A percentile compares a stretch with the other conserved stretches of the same genome.
These are phyloP conservation scores for Pectinophora gossypiella DNA, from an alignment of 1,140 invertebrate genomes.

Conservation along the genomic window DNA sequence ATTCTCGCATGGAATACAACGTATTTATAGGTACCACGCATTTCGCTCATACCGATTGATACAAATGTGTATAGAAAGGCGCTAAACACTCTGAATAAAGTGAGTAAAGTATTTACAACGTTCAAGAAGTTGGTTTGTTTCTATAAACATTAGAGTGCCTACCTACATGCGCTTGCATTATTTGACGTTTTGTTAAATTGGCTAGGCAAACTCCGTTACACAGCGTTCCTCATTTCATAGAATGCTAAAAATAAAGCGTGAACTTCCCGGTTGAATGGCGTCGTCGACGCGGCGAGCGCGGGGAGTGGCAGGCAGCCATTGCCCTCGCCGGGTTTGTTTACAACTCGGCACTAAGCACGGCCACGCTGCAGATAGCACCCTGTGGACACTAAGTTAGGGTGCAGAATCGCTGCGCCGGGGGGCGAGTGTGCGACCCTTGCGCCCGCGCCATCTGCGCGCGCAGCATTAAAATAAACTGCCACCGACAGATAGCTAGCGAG, in stretches of 20 bases:
- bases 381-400: slow-evolving; percentile 37
- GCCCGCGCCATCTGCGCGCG: slow-evolving; percentile 63
- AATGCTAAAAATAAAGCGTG: slow-evolving; percentile 70
- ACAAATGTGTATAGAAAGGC: no score
- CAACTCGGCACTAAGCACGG: slow-evolving; percentile 40
- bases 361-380: slow-evolving; percentile 40
- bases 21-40: no score
- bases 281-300: slow-evolving; percentile 54
- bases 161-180: no score
- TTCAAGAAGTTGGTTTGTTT: no score
- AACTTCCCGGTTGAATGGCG: slow-evolving; percentile 74
- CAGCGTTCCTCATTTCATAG: slow-evolving; percentile 38
- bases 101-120: no score
- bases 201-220: slow-evolving; percentile 32
- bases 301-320: slow-evolving; percentile 65
- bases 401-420: slow-evolving; percentile 27
- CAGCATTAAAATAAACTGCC: slow-evolving; percentile 66
- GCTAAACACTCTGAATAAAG: no score
- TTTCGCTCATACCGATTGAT: no score
- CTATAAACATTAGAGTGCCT: no score
- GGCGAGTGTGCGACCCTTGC: slow-evolving; percentile 35
- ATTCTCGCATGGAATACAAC: no score
- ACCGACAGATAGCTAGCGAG: slow-evolving; percentile 50
- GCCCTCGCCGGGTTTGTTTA: slow-evolving; percentile 72
- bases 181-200: slow-evolving; percentile 12